Evolutionary conservation across 2,113 vertebrate genomes (phyloP).

Genomic region (Syngnathus floridae): DNA sequence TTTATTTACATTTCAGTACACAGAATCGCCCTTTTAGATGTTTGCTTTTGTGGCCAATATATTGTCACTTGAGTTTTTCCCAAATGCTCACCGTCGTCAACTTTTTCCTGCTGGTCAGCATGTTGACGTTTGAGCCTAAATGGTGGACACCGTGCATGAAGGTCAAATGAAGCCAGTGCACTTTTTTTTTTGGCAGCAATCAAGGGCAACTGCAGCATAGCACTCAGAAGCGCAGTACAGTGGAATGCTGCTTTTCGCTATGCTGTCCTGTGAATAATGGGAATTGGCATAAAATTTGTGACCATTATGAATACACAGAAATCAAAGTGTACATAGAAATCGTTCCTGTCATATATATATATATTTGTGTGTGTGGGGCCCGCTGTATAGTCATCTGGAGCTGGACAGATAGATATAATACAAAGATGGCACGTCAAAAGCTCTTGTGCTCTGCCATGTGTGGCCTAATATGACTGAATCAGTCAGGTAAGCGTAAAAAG

Average conservation of each 20-base stretch:
- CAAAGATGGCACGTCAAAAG: constrained; percentile 1
- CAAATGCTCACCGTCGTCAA: neutral
- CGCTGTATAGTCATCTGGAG: neutral
- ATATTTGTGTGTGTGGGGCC: too few species aligned
- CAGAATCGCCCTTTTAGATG: neutral
- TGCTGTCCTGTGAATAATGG: too few species aligned
- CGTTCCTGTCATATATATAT: too few species aligned
- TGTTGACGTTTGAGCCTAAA: constrained; percentile 10
- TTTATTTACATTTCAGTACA: too few species aligned
- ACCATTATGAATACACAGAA: too few species aligned
- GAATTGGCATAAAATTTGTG: too few species aligned
- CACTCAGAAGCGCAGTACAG: neutral
- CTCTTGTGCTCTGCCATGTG: neutral
- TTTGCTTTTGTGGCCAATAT: constrained; percentile 5
- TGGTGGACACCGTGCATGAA: constrained; percentile 35
- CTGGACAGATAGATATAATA: neutral
- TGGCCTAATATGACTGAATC: constrained; percentile 2
- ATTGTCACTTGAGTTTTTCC: constrained; percentile 1
- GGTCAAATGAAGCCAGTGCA: constrained; percentile 17
- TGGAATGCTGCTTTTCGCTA: too few species aligned
- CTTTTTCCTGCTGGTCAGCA: constrained; percentile 26
- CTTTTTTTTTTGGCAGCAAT: constrained; percentile 12
- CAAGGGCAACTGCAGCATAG: constrained; percentile 10
- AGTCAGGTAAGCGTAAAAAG: constrained; percentile 2
- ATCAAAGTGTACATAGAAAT: too few species aligned